Evolutionary conservation across 2,113 vertebrate species (phyloP), one percentile per base, ranked within the genome.

Genomic region (Coryphaenoides rupestris): DNA sequence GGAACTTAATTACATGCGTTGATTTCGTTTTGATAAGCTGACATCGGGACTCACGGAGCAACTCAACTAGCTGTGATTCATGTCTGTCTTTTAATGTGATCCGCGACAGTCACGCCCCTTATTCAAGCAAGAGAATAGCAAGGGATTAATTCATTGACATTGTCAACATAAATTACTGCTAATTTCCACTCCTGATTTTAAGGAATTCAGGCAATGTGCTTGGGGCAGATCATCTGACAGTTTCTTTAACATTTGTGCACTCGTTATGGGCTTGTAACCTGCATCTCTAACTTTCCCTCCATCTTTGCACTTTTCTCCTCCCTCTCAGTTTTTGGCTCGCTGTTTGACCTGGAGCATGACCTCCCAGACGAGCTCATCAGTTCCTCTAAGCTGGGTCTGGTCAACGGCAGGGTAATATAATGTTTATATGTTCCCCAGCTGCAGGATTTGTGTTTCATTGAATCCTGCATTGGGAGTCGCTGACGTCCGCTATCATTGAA

Each of bases 291-390:
- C 33, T 10, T 40, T 68, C 24, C 23, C 14, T 50, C 69, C 52
- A 76, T 74, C 66, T 79, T 73, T 71, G 47, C 2, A 14, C 64
- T 62, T 65, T 73, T 68, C n/a, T 26, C 19, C n/a, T 17, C 73
- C 81, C 72, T 16, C 68, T 16, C 70, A 99, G 96, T 98, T 93
- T 96, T 97, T 75, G 93, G 94, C 77, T 96, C 97, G 0, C 86
- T 98, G 1, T 96, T 99, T 81, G 96, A 98, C 87, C 88, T 99
- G 90, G 97, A 99, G 87, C 95, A 97, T 1, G 95, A 99, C 79
- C 93, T 99, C 78, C 97, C 97, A 60, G 97, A 99, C 79, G 97
- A 99, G 89, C 90, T 99, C 75, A 99, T 99, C 86, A 98, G 79
- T 88, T 93, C 95, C 62, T 93, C 92, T 28, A 95, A 98, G 73